phyloP scores from a whole-genome alignment of 2,888 invertebrate genomes.

The Acleris literana region DNA sequence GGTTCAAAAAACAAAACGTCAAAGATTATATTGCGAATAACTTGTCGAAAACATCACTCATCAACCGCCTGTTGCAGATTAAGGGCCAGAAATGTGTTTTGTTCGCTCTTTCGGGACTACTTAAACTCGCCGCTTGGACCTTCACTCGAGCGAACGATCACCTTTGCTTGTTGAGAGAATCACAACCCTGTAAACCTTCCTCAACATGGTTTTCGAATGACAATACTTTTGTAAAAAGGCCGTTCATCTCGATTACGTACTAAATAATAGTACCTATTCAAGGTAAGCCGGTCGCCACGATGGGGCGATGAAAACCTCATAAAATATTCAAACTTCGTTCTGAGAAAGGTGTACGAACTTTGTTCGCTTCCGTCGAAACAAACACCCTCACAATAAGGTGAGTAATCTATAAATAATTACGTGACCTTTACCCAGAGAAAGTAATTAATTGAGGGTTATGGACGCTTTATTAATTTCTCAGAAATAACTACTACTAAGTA shows the following conservation, averaged over 20 bases:
- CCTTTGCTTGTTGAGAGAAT: no score
- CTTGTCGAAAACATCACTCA: no score
- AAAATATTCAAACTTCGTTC: slow-evolving; percentile 31
- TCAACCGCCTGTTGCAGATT: no score
- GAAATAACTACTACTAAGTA: background rate
- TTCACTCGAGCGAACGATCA: no score
- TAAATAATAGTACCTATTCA: background rate
- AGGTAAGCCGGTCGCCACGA: background rate
- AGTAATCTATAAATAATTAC: background rate
- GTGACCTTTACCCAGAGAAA: background rate
- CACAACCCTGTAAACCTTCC: no score
- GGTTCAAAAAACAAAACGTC: no score
- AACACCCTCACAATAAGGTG: background rate
- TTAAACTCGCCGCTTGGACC: no score
- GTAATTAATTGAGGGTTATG: background rate
- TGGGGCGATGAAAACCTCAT: slow-evolving; percentile 23
- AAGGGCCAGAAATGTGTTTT: no score
- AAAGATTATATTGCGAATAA: no score
- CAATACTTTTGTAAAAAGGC: no score
- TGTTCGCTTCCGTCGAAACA: slow-evolving; percentile 8
- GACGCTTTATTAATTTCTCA: background rate
- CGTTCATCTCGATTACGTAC: no score
- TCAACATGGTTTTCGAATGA: background rate
- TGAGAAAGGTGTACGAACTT: slow-evolving; percentile 34
- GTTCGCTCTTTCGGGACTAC: no score